Percentiles rank a stretch among this genome's conserved stretches.
phyloP scores from a whole-genome alignment of 92 coral and sea anemone genomes.

The Anthopleura xanthogrammica region DNA sequence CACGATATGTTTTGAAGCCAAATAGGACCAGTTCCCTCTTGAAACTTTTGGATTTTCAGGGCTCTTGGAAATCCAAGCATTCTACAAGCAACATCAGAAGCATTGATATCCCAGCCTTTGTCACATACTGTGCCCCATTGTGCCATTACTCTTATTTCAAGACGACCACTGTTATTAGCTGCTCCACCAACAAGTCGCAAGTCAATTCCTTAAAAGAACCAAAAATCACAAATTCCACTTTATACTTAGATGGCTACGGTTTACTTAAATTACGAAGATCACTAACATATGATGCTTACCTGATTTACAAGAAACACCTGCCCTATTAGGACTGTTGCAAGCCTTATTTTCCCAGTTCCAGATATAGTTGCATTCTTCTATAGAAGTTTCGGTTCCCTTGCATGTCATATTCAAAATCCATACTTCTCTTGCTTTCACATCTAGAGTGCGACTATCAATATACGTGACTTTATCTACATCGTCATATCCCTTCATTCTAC shows the following conservation, averaged over 20 bases:
- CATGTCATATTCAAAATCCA: background rate
- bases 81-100: conserved; percentile 44
- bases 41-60: background rate
- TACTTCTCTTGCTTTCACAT: background rate
- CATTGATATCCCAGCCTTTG: conserved; percentile 31
- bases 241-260: too few relatives aligned
- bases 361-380: too few relatives aligned
- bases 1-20: background rate
- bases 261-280: too few relatives aligned
- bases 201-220: background rate
- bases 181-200: conserved; percentile 39
- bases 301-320: too few relatives aligned
- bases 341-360: too few relatives aligned
- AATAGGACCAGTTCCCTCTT: background rate
- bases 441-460: background rate
- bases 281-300: too few relatives aligned
- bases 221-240: too few relatives aligned
- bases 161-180: conserved; percentile 27
- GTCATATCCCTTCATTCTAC: background rate
- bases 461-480: background rate
- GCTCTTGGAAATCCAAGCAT: conserved; percentile 43
- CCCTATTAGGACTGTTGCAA: too few relatives aligned
- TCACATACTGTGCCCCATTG: conserved; percentile 50
- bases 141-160: conserved; percentile 30
- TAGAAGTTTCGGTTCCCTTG: too few relatives aligned